These are phyloP conservation scores for Gasterosteus nipponicus DNA, from an alignment of 2,113 vertebrate genomes.

Conservation along the genomic window DNA sequence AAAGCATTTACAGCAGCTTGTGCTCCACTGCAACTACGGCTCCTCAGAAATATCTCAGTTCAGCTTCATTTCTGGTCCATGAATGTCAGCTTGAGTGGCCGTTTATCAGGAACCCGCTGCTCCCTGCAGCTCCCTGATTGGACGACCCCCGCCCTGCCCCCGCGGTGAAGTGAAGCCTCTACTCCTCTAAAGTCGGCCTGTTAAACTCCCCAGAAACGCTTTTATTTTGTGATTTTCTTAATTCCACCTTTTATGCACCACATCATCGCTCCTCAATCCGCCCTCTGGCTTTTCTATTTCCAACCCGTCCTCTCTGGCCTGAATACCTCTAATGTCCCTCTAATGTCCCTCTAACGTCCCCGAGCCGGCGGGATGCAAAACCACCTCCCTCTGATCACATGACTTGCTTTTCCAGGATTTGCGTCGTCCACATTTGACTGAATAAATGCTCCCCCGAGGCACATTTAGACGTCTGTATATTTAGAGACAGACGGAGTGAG, in stretches of 20 bases:
- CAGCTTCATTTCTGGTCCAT: slow-evolving; percentile 58
- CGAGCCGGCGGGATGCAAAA: not conserved
- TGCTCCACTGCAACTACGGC: too few species aligned
- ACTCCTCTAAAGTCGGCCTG: not conserved
- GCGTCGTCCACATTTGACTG: too few species aligned
- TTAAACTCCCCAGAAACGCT: not conserved
- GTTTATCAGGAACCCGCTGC: slow-evolving; percentile 43
- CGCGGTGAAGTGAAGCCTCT: not conserved
- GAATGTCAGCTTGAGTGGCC: slow-evolving; percentile 38
- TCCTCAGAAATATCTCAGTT: slow-evolving; percentile 19
- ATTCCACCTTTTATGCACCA: not conserved
- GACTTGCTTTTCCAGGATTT: too few species aligned
- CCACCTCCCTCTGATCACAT: too few species aligned
- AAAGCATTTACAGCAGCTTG: too few species aligned
- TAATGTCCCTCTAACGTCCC: too few species aligned
- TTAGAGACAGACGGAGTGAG: too few species aligned
- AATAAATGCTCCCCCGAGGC: too few species aligned
- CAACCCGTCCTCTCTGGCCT: too few species aligned
- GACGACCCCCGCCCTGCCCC: not conserved
- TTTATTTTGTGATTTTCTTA: too few species aligned
- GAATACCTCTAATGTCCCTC: too few species aligned
- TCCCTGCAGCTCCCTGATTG: slow-evolving; percentile 30
- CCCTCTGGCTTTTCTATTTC: not conserved
- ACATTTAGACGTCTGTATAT: too few species aligned
- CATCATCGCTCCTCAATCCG: not conserved